phyloP scores from a whole-genome alignment of 2,888 invertebrate species.

The Temnothorax unifasciatus region DNA sequence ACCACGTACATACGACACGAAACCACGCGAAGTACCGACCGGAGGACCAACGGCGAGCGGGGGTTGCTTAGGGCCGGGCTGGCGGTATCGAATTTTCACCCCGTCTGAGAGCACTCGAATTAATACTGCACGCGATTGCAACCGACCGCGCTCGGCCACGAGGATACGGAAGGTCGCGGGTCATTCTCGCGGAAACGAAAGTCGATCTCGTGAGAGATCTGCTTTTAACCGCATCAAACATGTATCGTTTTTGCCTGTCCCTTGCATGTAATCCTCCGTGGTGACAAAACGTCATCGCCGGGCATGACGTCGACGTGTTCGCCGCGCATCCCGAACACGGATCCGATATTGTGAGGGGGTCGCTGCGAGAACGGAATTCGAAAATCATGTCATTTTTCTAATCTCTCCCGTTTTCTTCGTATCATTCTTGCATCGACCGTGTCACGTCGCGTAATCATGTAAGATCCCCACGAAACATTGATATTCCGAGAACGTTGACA shows the following conservation, averaged over 20 bases:
- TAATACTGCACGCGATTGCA: conserved; percentile 80
- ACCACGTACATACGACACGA: conserved; percentile 58
- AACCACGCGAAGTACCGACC: conserved; percentile 58
- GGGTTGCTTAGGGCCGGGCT: conserved; percentile 56
- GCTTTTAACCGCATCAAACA: conserved; percentile 54
- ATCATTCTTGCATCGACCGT: no score
- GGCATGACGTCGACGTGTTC: not conserved
- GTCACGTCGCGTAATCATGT: not conserved
- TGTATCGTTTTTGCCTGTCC: conserved; percentile 29
- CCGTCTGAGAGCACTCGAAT: conserved; percentile 79
- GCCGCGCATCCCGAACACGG: not conserved
- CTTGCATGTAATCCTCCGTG: not conserved
- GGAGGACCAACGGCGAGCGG: conserved; percentile 40
- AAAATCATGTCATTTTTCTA: not conserved
- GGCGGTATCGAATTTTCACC: conserved; percentile 81
- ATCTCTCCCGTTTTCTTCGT: not conserved
- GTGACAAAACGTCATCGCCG: conserved; percentile 41
- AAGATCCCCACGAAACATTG: not conserved
- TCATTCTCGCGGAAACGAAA: conserved; percentile 63
- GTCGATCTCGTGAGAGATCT: conserved; percentile 66
- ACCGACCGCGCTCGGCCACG: conserved; percentile 62
- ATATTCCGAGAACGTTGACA: conserved; percentile 8
- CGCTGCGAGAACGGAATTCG: not conserved
- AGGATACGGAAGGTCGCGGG: conserved; percentile 67
- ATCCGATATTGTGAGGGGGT: not conserved